These are phyloP conservation scores for Misgurnus mizolepis DNA, from an alignment of 2,113 vertebrate species.

Conservation along the genomic window DNA sequence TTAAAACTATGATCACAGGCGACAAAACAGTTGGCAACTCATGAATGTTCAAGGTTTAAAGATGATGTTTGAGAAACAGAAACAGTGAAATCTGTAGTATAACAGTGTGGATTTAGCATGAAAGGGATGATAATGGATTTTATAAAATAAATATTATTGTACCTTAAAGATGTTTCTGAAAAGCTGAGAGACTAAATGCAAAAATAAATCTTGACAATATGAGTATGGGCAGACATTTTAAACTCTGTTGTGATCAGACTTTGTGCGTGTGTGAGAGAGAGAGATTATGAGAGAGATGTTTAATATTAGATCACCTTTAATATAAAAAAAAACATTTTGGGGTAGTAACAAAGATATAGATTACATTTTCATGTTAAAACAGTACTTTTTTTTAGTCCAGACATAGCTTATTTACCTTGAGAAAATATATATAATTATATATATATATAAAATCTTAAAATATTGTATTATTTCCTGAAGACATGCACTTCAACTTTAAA, in stretches of 20 bases:
- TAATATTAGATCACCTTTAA: background rate
- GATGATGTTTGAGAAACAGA: too few species aligned
- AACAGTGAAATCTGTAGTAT: too few species aligned
- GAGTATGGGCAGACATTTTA: too few species aligned
- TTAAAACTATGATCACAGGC: background rate
- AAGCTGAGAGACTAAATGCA: conserved; percentile 18
- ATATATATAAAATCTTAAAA: conserved; percentile 39
- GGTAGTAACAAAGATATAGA: background rate
- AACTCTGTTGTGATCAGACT: too few species aligned
- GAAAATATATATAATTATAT: conserved; percentile 48
- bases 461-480: conserved; percentile 57
- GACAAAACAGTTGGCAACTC: conserved; percentile 26
- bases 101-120: conserved; percentile 43
- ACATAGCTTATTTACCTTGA: conserved; percentile 73
- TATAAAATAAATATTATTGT: conserved; percentile 35
- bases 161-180: conserved; percentile 50
- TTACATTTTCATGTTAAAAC: conserved; percentile 42
- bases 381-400: conserved; percentile 67
- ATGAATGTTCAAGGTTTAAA: conserved; percentile 46
- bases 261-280: too few species aligned
- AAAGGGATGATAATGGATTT: too few species aligned
- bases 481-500: conserved; percentile 55
- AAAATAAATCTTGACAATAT: background rate
- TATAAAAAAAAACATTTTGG: background rate
- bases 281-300: too few species aligned